Percentiles rank a stretch among this genome's conserved stretches.
phyloP scores from a whole-genome alignment of 2,113 vertebrate species.

The Neoarius graeffei region DNA sequence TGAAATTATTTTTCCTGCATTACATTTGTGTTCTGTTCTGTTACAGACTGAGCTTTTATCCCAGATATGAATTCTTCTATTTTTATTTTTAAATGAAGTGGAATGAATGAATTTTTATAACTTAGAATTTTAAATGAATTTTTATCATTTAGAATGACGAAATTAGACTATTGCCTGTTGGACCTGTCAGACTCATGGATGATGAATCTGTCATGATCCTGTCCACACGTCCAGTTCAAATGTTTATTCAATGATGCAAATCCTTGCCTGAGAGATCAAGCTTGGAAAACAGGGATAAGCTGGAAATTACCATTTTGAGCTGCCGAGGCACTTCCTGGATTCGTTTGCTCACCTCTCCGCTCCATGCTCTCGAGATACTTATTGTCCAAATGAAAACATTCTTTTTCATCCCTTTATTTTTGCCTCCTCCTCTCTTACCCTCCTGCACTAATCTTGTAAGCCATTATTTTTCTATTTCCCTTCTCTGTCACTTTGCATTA shows the following conservation, averaged over 20 bases:
- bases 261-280: slow-evolving; percentile 59
- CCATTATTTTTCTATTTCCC: slow-evolving; percentile 93
- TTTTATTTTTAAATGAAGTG: slow-evolving; percentile 45
- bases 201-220: slow-evolving; percentile 72
- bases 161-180: slow-evolving; percentile 62
- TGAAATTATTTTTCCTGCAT: background rate
- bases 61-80: slow-evolving; percentile 19
- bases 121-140: slow-evolving; percentile 44
- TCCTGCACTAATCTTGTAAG: slow-evolving; percentile 79
- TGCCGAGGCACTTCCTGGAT: slow-evolving; percentile 66
- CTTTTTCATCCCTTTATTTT: slow-evolving; percentile 71
- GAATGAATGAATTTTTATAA: slow-evolving; percentile 17
- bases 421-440: slow-evolving; percentile 71
- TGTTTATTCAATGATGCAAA: slow-evolving; percentile 73
- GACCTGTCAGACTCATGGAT: slow-evolving; percentile 60
- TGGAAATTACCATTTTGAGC: slow-evolving; percentile 74
- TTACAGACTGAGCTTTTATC: slow-evolving; percentile 1
- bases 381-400: slow-evolving; percentile 85
- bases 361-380: slow-evolving; percentile 69
- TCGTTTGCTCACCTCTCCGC: slow-evolving; percentile 61
- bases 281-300: slow-evolving; percentile 60
- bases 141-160: slow-evolving; percentile 15
- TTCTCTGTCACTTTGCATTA: slow-evolving; percentile 91
- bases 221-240: slow-evolving; percentile 64
- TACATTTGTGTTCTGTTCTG: background rate